Percentiles rank a stretch among this genome's conserved stretches.
Conservation (phyloP, 2,888 invertebrate genomes). For the Auanema sp. region DNA sequence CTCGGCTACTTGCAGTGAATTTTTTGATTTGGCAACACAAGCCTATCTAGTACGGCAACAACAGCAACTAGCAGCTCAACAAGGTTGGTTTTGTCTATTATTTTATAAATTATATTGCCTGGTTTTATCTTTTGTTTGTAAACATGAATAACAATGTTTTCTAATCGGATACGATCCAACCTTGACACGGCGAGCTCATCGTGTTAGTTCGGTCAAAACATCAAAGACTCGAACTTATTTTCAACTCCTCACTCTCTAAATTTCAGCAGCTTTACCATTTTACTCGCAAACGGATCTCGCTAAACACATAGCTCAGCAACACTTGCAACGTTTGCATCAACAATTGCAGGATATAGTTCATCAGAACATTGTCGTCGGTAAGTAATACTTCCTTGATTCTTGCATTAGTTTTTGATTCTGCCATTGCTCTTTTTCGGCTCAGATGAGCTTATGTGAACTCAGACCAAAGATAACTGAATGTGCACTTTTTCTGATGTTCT, state of each 20-base stretch:
- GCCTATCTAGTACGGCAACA: constrained; percentile 23
- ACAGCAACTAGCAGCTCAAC: constrained; percentile 17
- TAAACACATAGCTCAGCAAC: constrained; percentile 22
- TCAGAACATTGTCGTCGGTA: constrained; percentile 18
- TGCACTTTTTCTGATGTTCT: no score
- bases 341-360: constrained; percentile 24
- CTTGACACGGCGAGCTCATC: no score
- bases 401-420: not conserved
- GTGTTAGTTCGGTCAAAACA: no score
- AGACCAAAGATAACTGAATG: no score
- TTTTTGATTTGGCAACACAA: constrained; percentile 21
- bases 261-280: constrained; percentile 22
- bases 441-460: not conserved
- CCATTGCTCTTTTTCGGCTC: not conserved
- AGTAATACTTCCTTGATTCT: constrained; percentile 10
- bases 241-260: not conserved
- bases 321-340: constrained; percentile 21
- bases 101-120: no score
- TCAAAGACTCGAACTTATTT: no score
- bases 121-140: no score
- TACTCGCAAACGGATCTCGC: constrained; percentile 21
- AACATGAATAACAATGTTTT: no score
- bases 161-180: no score
- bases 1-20: constrained; percentile 22
- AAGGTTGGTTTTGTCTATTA: constrained; percentile 10